Conservation (phyloP, 1,140 invertebrate species). For the Microplitis mediator region DNA sequence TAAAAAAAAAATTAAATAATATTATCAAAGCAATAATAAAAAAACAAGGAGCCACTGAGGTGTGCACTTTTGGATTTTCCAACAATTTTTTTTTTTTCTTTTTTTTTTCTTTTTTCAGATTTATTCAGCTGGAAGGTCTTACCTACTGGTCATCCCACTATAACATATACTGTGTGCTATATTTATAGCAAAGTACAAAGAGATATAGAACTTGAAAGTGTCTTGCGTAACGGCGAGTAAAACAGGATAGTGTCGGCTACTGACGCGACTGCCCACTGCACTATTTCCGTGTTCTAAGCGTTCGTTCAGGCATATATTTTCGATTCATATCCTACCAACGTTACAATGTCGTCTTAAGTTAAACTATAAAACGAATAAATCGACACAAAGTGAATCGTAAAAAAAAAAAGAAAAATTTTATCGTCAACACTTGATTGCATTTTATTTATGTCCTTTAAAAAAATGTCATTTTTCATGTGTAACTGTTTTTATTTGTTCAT, state of each 20-base stretch:
- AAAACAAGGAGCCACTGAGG: too few species aligned
- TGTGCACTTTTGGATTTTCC: too few species aligned
- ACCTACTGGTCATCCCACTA: too few species aligned
- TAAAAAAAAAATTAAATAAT: too few species aligned
- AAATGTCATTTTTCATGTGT: background rate
- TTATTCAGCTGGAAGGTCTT: too few species aligned
- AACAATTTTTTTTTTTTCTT: too few species aligned
- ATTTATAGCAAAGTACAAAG: too few species aligned
- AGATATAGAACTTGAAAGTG: constrained; percentile 46
- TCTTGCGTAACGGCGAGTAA: constrained; percentile 47
- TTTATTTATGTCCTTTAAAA: background rate
- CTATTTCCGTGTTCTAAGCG: constrained; percentile 52
- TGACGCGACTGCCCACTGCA: constrained; percentile 36
- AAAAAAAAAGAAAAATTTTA: constrained; percentile 5
- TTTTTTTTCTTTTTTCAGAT: too few species aligned
- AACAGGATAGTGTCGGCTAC: constrained; percentile 45
- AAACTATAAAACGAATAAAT: constrained; percentile 10
- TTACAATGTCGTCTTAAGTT: constrained; percentile 1
- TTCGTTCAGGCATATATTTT: constrained; percentile 25
- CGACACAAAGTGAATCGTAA: background rate
- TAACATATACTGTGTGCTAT: too few species aligned
- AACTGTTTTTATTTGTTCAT: background rate
- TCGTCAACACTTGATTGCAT: background rate
- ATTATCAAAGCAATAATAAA: too few species aligned
- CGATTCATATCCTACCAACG: constrained; percentile 19